Evolutionary conservation across 2,113 vertebrate species (phyloP).

Genomic region (Tringa solitaria): DNA sequence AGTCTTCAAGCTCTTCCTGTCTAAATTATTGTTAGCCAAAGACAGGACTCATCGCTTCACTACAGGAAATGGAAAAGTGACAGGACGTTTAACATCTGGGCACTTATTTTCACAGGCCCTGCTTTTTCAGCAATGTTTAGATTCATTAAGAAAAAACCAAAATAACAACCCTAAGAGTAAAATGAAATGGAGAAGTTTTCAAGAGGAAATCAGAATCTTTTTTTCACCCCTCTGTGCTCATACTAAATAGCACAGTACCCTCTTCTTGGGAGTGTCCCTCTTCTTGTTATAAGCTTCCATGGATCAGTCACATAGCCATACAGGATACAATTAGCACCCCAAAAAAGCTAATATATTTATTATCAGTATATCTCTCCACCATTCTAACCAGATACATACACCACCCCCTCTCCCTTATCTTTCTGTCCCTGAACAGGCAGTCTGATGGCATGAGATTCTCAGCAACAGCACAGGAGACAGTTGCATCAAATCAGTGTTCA

Average conservation of each 20-base stretch:
- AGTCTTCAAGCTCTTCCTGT: not conserved
- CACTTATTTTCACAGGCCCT: not conserved
- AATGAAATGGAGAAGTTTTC: not conserved
- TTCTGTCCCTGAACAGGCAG: not conserved
- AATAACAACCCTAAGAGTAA: not conserved
- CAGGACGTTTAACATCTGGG: not conserved
- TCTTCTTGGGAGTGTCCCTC: not conserved
- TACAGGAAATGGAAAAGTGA: not conserved
- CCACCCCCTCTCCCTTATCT: too few species aligned
- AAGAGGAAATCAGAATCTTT: not conserved
- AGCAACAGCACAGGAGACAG: not conserved
- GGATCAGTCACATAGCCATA: not conserved
- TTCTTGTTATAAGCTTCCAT: not conserved
- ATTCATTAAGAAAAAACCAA: not conserved
- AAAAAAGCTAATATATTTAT: not conserved
- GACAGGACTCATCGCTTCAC: not conserved
- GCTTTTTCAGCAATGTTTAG: not conserved
- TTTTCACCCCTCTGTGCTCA: not conserved
- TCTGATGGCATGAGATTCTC: not conserved
- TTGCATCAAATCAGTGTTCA: not conserved
- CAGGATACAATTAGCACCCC: not conserved
- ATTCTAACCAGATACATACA: not conserved
- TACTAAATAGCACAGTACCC: too few species aligned
- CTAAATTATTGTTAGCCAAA: not conserved
- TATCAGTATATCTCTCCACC: not conserved